Evolutionary conservation across 1,140 invertebrate species (phyloP).

Genomic region (Daktulosphaira vitifoliae): DNA sequence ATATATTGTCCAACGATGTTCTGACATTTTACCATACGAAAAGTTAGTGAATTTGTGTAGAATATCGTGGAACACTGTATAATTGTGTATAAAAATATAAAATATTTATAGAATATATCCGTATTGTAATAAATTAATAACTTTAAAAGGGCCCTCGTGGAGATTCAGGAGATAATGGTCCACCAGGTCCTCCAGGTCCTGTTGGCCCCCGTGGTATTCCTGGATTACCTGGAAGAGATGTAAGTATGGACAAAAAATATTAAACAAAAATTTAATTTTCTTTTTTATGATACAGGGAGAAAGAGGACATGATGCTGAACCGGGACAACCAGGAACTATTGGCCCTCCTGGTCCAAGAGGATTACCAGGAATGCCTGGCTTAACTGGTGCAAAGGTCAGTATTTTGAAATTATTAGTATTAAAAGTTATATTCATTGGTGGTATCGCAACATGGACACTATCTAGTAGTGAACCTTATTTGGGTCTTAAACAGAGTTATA

Average conservation of each 20-base stretch:
- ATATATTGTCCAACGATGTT: no score
- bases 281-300: constrained; percentile 50
- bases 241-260: constrained; percentile 43
- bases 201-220: constrained; percentile 57
- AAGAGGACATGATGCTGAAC: constrained; percentile 67
- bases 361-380: constrained; percentile 62
- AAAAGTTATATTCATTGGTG: no score
- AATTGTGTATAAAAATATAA: no score
- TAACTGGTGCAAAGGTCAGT: constrained; percentile 54
- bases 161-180: constrained; percentile 61
- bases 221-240: constrained; percentile 68
- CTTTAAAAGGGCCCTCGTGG: constrained; percentile 55
- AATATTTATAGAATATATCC: no score
- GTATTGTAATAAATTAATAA: no score
- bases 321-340: constrained; percentile 56
- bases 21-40: no score
- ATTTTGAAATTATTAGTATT: no score
- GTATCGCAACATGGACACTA: no score
- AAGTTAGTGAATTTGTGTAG: no score
- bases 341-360: constrained; percentile 63
- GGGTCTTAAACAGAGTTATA: no score
- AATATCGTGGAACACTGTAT: no score
- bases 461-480: no score
- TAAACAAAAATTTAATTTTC: constrained; percentile 1
- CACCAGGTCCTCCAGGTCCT: constrained; percentile 54